Percentiles rank a stretch among this genome's conserved stretches.
phyloP scores from a whole-genome alignment of 2,888 invertebrate genomes.

The Leucozona laternaria region DNA sequence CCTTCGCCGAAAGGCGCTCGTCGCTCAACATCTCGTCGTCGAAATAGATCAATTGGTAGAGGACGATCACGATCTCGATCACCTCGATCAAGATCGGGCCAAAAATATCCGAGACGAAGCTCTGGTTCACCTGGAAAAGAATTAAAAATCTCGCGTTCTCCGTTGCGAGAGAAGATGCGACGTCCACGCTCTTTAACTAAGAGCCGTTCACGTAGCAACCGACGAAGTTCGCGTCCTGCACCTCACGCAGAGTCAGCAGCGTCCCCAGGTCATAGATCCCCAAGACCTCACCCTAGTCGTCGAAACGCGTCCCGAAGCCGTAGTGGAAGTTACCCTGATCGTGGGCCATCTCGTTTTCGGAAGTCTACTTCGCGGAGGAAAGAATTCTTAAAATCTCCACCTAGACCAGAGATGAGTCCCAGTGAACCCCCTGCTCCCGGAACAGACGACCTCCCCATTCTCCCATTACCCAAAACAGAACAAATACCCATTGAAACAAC shows the following conservation, averaged over 20 bases:
- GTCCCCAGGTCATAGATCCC: conserved; percentile 11
- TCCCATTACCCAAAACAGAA: conserved; percentile 27
- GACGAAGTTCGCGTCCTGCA: conserved; percentile 35
- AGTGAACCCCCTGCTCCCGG: conserved; percentile 51
- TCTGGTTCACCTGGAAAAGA: conserved; percentile 65
- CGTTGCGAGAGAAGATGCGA: conserved; percentile 45
- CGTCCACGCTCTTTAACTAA: conserved; percentile 47
- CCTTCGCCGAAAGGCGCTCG: conserved; percentile 39
- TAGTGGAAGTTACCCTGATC: conserved; percentile 47
- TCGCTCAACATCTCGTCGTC: conserved; percentile 46
- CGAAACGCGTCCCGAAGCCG: conserved; percentile 50
- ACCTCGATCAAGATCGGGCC: conserved; percentile 43
- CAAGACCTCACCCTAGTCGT: conserved; percentile 18
- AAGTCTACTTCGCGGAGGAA: conserved; percentile 63
- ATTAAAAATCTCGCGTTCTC: conserved; percentile 62
- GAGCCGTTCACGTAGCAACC: conserved; percentile 63
- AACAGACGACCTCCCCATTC: conserved; percentile 38
- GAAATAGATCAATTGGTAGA: conserved; percentile 76
- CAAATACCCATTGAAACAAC: conserved; percentile 4
- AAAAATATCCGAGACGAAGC: conserved; percentile 40
- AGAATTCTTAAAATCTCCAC: conserved; percentile 76
- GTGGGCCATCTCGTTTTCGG: conserved; percentile 56
- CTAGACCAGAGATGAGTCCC: conserved; percentile 26
- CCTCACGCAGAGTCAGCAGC: not conserved
- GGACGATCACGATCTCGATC: conserved; percentile 77